Evolutionary conservation across 2,888 invertebrate genomes (phyloP), one percentile per base, ranked within the genome.

Genomic region (Agrotis puta): DNA sequence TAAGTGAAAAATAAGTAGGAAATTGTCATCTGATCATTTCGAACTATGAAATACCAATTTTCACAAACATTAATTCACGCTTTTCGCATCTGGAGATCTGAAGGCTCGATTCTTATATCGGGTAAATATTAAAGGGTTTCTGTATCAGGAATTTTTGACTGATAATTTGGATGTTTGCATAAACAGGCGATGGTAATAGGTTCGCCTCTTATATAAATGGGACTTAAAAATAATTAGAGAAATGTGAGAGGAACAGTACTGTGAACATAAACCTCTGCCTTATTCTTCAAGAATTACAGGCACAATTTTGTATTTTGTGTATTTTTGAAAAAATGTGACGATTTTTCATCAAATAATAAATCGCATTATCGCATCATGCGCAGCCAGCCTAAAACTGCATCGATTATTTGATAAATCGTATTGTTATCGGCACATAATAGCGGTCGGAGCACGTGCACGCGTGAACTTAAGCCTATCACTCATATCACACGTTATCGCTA

Each of bases 331-430:
- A 48, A n/a, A 45, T n/a, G 20, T n/a, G 4, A 0, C 20, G 11
- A n/a, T 20, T 14, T 51, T 50, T 6, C 13, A 24, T 7, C 18
- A 9, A 6, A 24, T 20, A 4, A n/a, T 14, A 24, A 16, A 53
- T 53, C 43, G 51, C 48, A 54, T 27, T 18, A 22, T 67, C 51
- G 33, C 48, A 57, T 50, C 53, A 18, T n/a, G 62, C 70, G 43
- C 66, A 81, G 79, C 77, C 71, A 75, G 83, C 87, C 85, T 85
- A 85, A 85, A 87, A 86, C 81, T 88, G 89, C 90, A 94, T 94
- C 92, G 94, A 94, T 94, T 94, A 93, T 93, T 94, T 91, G 94
- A 94, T 94, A 94, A 94, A 88, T 87, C 82, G 81, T 83, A 83
- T 86, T 88, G 89, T 91, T 93, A 94, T 93, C 92, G 87, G 78